phyloP scores from a whole-genome alignment of 1,140 invertebrate species.

The Venustaconcha ellipsiformis region DNA sequence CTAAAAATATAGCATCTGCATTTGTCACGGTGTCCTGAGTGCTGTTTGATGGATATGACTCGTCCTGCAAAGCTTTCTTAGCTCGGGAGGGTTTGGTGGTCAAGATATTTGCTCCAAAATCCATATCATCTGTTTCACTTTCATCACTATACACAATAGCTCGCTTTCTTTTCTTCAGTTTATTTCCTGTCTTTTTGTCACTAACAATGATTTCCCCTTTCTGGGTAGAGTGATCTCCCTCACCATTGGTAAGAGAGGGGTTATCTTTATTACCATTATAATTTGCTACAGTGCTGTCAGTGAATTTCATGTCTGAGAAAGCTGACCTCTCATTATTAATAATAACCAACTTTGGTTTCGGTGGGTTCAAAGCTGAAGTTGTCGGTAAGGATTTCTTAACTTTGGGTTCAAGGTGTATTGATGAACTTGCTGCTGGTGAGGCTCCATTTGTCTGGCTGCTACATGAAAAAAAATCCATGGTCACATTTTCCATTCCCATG shows the following conservation, averaged over 20 bases:
- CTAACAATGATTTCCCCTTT: neutral
- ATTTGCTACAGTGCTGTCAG: neutral
- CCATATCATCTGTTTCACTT: slow-evolving; percentile 17
- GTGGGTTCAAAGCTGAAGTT: neutral
- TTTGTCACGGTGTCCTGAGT: too few relatives aligned
- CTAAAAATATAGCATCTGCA: too few relatives aligned
- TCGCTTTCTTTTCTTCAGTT: neutral
- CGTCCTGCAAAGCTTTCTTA: too few relatives aligned
- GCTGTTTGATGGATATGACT: too few relatives aligned
- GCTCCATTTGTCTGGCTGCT: neutral
- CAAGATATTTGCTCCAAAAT: neutral
- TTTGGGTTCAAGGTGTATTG: neutral
- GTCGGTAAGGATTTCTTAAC: neutral
- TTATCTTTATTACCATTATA: neutral
- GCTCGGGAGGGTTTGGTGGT: too few relatives aligned
- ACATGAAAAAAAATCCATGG: slow-evolving; percentile 38
- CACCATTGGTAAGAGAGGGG: neutral
- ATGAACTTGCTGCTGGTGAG: slow-evolving; percentile 4
- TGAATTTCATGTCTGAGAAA: slow-evolving; percentile 13
- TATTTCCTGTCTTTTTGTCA: neutral
- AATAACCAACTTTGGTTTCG: slow-evolving; percentile 39
- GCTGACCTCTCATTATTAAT: slow-evolving; percentile 43
- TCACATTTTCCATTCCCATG: slow-evolving; percentile 29
- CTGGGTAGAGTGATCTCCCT: neutral
- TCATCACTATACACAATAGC: slow-evolving; percentile 1